These are phyloP conservation scores for Achatina immaculata DNA, from an alignment of 1,140 invertebrate species.

Conservation along the genomic window DNA sequence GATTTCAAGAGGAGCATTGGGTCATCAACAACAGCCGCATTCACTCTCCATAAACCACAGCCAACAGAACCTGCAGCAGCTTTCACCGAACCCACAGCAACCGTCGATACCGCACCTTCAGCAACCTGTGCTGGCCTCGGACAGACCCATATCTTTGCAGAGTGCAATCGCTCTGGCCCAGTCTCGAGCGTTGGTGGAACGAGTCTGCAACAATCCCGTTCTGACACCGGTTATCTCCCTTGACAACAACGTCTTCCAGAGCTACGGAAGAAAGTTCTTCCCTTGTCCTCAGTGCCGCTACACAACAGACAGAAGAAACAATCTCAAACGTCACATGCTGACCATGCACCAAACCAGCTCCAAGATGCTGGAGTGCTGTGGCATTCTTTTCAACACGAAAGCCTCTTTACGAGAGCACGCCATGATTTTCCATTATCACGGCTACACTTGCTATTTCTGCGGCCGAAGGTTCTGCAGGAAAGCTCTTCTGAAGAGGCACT, in stretches of 20 bases:
- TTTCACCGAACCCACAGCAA: background rate
- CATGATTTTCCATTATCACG: constrained; percentile 68
- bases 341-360: constrained; percentile 71
- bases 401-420: constrained; percentile 71
- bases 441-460: constrained; percentile 72
- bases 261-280: constrained; percentile 62
- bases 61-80: constrained; percentile 7
- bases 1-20: background rate
- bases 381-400: constrained; percentile 69
- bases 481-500: constrained; percentile 73
- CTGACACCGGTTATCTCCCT: constrained; percentile 39
- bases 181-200: constrained; percentile 29
- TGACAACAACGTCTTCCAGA: constrained; percentile 42
- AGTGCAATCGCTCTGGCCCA: background rate
- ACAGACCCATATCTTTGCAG: constrained; percentile 7
- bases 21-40: background rate
- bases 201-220: constrained; percentile 28
- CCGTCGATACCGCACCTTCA: background rate
- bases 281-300: constrained; percentile 70
- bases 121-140: background rate
- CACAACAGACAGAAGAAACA: constrained; percentile 72
- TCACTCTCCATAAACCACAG: background rate
- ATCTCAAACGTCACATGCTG: constrained; percentile 71
- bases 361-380: constrained; percentile 71
- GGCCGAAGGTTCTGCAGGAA: constrained; percentile 71